Conservation (phyloP, 2,888 invertebrate species). For the Dinocampus coccinellae region DNA sequence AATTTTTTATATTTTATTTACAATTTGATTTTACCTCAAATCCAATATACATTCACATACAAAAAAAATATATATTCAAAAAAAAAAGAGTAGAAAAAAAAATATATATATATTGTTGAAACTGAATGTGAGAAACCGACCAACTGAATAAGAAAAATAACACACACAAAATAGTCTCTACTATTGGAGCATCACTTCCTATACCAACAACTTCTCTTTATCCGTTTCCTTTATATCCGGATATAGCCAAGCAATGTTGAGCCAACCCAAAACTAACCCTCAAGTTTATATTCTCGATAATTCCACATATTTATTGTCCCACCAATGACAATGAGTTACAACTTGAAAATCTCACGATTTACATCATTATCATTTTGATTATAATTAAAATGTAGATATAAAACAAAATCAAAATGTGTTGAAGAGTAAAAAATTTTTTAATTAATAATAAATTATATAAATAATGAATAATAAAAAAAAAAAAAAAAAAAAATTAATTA, state of each 20-base stretch:
- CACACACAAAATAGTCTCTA: background rate
- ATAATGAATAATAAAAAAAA: background rate
- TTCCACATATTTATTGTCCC: conserved; percentile 22
- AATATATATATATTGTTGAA: background rate
- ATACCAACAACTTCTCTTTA: conserved; percentile 16
- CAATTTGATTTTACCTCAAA: background rate
- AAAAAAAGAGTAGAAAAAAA: background rate
- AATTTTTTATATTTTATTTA: background rate
- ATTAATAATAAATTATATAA: too few species aligned
- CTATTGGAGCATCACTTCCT: background rate
- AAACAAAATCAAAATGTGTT: too few species aligned
- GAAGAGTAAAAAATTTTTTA: too few species aligned
- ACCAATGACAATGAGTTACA: background rate
- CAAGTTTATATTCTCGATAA: conserved; percentile 18
- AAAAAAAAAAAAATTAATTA: background rate
- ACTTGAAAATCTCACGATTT: background rate
- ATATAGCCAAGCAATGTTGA: conserved; percentile 26
- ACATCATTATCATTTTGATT: too few species aligned
- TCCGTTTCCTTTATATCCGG: conserved; percentile 29
- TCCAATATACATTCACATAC: background rate
- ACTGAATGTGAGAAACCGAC: background rate
- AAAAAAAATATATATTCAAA: background rate
- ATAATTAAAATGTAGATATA: too few species aligned
- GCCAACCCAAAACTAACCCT: conserved; percentile 16
- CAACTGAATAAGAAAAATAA: conserved; percentile 1